Evolutionary conservation across 2,113 vertebrate genomes (phyloP).

Genomic region (Anser cygnoides): DNA sequence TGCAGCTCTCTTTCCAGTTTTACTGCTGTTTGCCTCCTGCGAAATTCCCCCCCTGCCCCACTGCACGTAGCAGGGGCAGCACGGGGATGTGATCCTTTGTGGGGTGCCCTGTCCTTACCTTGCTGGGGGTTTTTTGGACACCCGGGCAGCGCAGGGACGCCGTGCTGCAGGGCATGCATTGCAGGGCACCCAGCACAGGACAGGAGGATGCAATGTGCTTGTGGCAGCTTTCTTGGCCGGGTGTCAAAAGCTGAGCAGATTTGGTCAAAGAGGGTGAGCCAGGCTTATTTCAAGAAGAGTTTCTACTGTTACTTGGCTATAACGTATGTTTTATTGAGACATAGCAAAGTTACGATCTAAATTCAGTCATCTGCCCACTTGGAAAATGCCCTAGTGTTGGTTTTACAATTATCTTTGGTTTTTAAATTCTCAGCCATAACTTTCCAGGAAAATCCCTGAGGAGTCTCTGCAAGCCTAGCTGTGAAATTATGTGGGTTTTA

Average conservation of each 20-base stretch:
- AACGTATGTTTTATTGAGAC: background rate
- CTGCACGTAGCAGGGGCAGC: background rate
- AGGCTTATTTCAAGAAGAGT: background rate
- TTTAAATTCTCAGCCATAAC: background rate
- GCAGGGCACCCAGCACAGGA: background rate
- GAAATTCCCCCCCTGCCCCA: background rate
- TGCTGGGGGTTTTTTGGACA: background rate
- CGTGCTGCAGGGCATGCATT: accelerated
- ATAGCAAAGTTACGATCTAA: background rate
- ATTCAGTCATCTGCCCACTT: background rate
- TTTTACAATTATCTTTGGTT: background rate
- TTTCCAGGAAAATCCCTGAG: background rate
- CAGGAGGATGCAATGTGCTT: background rate
- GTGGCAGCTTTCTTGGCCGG: background rate
- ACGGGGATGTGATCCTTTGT: background rate
- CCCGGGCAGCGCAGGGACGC: accelerated
- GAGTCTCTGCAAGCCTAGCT: background rate
- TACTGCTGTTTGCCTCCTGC: background rate
- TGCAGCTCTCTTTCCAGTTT: background rate
- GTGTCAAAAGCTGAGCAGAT: background rate
- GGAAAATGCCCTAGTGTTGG: background rate
- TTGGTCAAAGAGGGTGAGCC: background rate
- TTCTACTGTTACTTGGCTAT: background rate
- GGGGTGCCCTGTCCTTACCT: background rate
- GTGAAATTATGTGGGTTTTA: conserved; percentile 11